Evolutionary conservation across 2,113 vertebrate species (phyloP).

Genomic region (Lates calcarifer): DNA sequence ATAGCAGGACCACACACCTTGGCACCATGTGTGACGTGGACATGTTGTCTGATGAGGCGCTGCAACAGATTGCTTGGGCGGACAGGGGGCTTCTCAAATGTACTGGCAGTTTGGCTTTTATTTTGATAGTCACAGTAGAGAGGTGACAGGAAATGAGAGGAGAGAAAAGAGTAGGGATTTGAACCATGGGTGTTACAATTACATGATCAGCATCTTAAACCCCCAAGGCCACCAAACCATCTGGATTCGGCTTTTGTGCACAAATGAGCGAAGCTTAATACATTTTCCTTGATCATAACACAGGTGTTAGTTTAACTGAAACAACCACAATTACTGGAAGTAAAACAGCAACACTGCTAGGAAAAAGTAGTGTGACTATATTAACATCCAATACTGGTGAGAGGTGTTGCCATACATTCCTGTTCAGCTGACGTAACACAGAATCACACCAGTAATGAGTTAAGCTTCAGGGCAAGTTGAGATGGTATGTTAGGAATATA

Average conservation of each 20-base stretch:
- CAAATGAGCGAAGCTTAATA: background rate
- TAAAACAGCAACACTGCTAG: constrained; percentile 16
- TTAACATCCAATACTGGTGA: background rate
- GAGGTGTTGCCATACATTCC: constrained; percentile 8
- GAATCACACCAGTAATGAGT: constrained; percentile 31
- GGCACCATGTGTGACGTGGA: background rate
- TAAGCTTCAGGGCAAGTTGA: constrained; percentile 15
- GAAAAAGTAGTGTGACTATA: constrained; percentile 7
- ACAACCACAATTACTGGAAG: background rate
- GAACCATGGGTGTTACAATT: background rate
- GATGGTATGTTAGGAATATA: constrained; percentile 28
- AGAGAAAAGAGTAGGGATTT: background rate
- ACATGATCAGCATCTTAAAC: constrained; percentile 1
- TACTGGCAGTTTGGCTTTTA: background rate
- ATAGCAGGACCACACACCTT: constrained; percentile 4
- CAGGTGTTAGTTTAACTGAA: constrained; percentile 8
- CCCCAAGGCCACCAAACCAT: background rate
- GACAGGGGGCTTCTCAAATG: background rate
- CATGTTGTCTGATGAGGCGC: constrained; percentile 10
- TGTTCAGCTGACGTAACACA: constrained; percentile 24
- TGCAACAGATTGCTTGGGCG: background rate
- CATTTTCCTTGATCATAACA: constrained; percentile 8
- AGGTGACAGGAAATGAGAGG: background rate
- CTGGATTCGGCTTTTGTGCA: background rate
- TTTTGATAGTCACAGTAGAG: constrained; percentile 12